These are phyloP conservation scores for Thera britannica DNA, from an alignment of 2,888 invertebrate species.

Conservation along the genomic window DNA sequence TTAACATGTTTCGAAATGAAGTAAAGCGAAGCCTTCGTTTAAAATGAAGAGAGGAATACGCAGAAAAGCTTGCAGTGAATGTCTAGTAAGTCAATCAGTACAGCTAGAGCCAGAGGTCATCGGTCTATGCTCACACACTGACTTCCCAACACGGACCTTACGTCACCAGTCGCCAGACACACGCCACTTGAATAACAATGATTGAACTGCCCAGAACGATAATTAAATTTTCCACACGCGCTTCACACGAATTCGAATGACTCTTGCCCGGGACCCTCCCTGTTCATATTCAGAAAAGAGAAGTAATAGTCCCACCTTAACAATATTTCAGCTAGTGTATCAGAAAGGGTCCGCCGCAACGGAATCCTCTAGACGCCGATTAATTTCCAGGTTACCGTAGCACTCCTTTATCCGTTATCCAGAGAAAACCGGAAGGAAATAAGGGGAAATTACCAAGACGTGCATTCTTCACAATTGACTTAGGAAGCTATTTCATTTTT, in stretches of 20 bases:
- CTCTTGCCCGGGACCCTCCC: slow-evolving; percentile 43
- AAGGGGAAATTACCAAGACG: slow-evolving; percentile 41
- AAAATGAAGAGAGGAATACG: slow-evolving; percentile 3
- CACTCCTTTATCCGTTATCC: slow-evolving; percentile 56
- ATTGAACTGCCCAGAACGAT: slow-evolving; percentile 66
- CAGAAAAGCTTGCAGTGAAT: slow-evolving; percentile 12
- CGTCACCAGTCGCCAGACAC: slow-evolving; percentile 74
- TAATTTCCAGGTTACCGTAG: slow-evolving; percentile 60
- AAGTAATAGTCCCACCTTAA: slow-evolving; percentile 47
- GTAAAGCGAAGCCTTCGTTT: background rate
- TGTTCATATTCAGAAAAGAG: slow-evolving; percentile 43
- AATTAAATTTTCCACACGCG: slow-evolving; percentile 80
- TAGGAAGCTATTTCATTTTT: slow-evolving; percentile 20
- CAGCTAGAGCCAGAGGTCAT: slow-evolving; percentile 63
- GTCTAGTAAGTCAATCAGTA: slow-evolving; percentile 49
- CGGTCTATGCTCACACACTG: slow-evolving; percentile 60
- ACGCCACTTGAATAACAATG: slow-evolving; percentile 79
- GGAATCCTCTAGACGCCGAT: slow-evolving; percentile 63
- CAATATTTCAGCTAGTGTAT: slow-evolving; percentile 55
- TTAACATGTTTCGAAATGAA: background rate
- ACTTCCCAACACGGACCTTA: slow-evolving; percentile 59
- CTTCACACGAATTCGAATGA: slow-evolving; percentile 57
- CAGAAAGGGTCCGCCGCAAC: slow-evolving; percentile 48
- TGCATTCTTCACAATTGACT: slow-evolving; percentile 36
- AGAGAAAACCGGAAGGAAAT: slow-evolving; percentile 50